Conservation (phyloP, 2,888 invertebrate genomes). For the Himalopsyche anomala region DNA sequence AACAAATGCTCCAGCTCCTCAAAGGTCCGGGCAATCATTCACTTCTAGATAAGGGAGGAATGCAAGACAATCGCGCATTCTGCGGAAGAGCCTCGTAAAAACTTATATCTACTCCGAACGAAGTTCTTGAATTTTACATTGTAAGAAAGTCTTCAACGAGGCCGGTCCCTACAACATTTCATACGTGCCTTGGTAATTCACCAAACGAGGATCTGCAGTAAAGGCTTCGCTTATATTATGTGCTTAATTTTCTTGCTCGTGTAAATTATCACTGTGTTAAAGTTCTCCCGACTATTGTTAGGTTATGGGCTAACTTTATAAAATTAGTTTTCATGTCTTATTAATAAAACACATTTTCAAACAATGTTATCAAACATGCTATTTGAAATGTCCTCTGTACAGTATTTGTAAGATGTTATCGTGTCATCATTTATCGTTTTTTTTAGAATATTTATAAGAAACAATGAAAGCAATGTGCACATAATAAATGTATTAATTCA, state of each 20-base stretch:
- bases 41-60: constrained; percentile 55
- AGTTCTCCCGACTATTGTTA: neutral
- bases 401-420: too few species aligned
- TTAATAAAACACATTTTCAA: too few species aligned
- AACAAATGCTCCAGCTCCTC: constrained; percentile 62
- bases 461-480: too few species aligned
- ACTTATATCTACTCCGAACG: constrained; percentile 47
- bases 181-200: constrained; percentile 39
- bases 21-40: constrained; percentile 61
- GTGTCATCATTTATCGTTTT: too few species aligned
- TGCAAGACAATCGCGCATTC: constrained; percentile 58
- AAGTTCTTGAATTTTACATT: constrained; percentile 39
- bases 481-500: too few species aligned
- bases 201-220: constrained; percentile 16
- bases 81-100: constrained; percentile 57
- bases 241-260: constrained; percentile 21
- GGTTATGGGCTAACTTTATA: neutral
- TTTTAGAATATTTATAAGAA: too few species aligned
- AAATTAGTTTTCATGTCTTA: neutral
- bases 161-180: constrained; percentile 17
- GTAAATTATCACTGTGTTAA: constrained; percentile 24
- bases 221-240: constrained; percentile 20
- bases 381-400: too few species aligned
- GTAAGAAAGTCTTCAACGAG: constrained; percentile 45
- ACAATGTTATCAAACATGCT: too few species aligned